These are phyloP conservation scores for Sinohyriopsis cumingii DNA, from an alignment of 2,888 invertebrate genomes.

Conservation along the genomic window DNA sequence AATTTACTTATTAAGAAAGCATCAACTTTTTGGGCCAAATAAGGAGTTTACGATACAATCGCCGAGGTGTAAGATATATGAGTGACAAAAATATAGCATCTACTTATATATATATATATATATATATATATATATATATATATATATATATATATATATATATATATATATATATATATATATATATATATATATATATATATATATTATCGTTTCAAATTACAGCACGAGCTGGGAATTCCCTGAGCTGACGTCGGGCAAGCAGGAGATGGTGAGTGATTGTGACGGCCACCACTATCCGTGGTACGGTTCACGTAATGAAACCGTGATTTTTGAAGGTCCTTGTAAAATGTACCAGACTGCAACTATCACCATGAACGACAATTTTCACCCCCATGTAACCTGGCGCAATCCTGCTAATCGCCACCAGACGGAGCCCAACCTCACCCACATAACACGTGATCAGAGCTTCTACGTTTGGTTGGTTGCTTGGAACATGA, in stretches of 20 bases:
- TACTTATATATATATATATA: no score
- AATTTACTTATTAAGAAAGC: no score
- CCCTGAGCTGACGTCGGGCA: slow-evolving; percentile 68
- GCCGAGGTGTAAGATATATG: no score
- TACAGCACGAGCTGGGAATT: slow-evolving; percentile 72
- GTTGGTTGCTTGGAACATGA: slow-evolving; percentile 70
- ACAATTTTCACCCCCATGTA: slow-evolving; percentile 72
- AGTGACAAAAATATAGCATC: no score
- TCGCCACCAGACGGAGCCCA: slow-evolving; percentile 62
- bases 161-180: no score
- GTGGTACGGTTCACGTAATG: slow-evolving; percentile 70
- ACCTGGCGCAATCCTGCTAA: slow-evolving; percentile 71
- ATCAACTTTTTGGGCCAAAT: no score
- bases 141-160: no score
- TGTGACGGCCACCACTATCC: slow-evolving; percentile 72
- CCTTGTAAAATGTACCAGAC: slow-evolving; percentile 63
- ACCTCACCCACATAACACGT: slow-evolving; percentile 67
- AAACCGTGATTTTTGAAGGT: slow-evolving; percentile 67
- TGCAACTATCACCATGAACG: slow-evolving; percentile 69
- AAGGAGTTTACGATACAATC: no score
- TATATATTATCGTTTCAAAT: slow-evolving; percentile 9
- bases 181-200: not conserved
- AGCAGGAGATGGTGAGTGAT: slow-evolving; percentile 70
- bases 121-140: no score
- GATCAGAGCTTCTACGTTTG: slow-evolving; percentile 71